A percentile compares a stretch with the other conserved stretches of the same genome.
Evolutionary conservation across 2,113 vertebrate genomes (phyloP).

Genomic region (Blennius ocellaris): DNA sequence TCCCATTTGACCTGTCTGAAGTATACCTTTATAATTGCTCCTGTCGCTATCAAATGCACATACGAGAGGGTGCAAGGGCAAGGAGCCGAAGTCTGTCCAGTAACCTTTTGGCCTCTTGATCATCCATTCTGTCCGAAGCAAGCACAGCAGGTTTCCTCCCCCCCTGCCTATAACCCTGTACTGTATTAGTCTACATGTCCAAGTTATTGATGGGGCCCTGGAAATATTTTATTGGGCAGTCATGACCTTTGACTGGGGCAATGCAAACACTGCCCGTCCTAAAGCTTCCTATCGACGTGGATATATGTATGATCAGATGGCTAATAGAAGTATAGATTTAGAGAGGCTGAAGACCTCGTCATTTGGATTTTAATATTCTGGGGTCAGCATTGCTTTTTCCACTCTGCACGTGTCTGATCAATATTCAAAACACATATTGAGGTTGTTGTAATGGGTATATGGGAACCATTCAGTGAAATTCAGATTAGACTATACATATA

Average conservation of each 20-base stretch:
- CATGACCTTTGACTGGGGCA: slow-evolving; percentile 81
- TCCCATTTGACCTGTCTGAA: slow-evolving; percentile 84
- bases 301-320: slow-evolving; percentile 70
- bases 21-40: slow-evolving; percentile 86
- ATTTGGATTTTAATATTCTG: slow-evolving; percentile 62
- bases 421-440: slow-evolving; percentile 21
- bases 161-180: slow-evolving; percentile 74
- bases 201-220: slow-evolving; percentile 80
- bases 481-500: no score
- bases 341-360: slow-evolving; percentile 38
- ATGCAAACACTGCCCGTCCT: slow-evolving; percentile 76
- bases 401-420: slow-evolving; percentile 28
- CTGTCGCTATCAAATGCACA: slow-evolving; percentile 80
- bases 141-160: slow-evolving; percentile 58
- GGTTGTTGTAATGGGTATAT: slow-evolving; percentile 22
- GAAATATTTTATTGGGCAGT: slow-evolving; percentile 84
- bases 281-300: slow-evolving; percentile 69
- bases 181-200: slow-evolving; percentile 83
- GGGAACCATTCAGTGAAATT: slow-evolving; percentile 12
- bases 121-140: slow-evolving; percentile 73
- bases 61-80: slow-evolving; percentile 71
- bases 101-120: slow-evolving; percentile 82
- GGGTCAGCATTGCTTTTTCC: slow-evolving; percentile 57
- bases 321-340: slow-evolving; percentile 73
- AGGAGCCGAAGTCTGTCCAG: slow-evolving; percentile 70